Conservation (phyloP, 1,140 invertebrate genomes). For the Euura lappo region DNA sequence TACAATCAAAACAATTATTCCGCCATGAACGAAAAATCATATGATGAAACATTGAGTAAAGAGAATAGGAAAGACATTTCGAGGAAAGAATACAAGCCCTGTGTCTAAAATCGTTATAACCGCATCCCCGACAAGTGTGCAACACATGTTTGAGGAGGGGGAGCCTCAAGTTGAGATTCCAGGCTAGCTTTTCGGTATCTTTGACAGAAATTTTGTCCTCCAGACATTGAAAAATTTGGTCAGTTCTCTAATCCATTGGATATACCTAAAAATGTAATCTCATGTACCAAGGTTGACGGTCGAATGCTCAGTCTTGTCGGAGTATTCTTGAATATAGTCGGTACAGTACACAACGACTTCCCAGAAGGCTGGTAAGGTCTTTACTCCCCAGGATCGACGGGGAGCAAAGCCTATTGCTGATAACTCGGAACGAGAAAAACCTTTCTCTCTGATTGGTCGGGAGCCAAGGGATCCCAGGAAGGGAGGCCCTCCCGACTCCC, state of each 20-base stretch:
- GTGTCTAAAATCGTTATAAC: constrained; percentile 4
- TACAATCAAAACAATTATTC: background rate
- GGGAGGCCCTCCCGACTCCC: background rate
- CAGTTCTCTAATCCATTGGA: too few relatives aligned
- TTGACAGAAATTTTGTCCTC: too few relatives aligned
- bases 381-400: background rate
- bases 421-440: background rate
- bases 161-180: background rate
- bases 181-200: too few relatives aligned
- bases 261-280: too few relatives aligned
- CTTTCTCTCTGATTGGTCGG: background rate
- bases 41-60: background rate
- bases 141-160: background rate
- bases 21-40: background rate
- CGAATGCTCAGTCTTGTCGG: too few relatives aligned
- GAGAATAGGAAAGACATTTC: background rate
- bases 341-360: background rate
- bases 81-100: background rate
- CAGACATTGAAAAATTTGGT: too few relatives aligned
- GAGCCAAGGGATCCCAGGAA: background rate
- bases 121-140: background rate
- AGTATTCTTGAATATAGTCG: too few relatives aligned
- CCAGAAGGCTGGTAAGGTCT: constrained; percentile 3
- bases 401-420: background rate
- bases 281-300: too few relatives aligned